Conservation (phyloP, 2,113 vertebrate genomes). For the Brachypteracias leptosomus region DNA sequence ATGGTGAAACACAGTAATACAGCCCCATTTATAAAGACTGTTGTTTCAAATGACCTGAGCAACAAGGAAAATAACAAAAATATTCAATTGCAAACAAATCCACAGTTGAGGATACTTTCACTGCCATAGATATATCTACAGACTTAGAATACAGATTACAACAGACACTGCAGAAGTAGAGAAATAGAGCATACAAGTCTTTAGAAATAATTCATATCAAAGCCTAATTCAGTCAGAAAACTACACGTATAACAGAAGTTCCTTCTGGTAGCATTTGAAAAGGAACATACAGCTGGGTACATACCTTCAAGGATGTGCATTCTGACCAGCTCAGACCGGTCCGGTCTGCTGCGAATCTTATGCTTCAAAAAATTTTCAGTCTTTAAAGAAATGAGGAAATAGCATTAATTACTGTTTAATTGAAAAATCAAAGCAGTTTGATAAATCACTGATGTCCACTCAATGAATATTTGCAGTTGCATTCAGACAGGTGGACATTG, state of each 20-base stretch:
- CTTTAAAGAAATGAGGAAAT: conserved; percentile 66
- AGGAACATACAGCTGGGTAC: background rate
- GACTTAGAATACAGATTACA: background rate
- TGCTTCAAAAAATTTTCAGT: conserved; percentile 99
- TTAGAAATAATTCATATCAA: background rate
- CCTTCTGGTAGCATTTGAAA: background rate
- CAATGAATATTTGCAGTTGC: background rate
- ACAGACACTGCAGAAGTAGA: background rate
- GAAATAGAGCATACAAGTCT: background rate
- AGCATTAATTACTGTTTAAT: background rate
- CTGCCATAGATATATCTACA: background rate
- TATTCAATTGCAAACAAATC: background rate
- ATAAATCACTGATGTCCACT: background rate
- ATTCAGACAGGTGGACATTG: background rate
- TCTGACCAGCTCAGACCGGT: conserved; percentile 94
- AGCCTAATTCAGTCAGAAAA: background rate
- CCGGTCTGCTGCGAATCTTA: conserved; percentile 96
- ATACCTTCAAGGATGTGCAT: conserved; percentile 99
- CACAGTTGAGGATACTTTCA: background rate
- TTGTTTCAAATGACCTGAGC: background rate
- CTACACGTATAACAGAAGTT: background rate
- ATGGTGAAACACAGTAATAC: background rate
- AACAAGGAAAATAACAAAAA: background rate
- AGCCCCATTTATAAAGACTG: background rate
- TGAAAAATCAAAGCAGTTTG: background rate